Base-by-base conservation (phyloP, 2,797 vertebrate genomes). In the Loriculus beryllinus region DNA sequence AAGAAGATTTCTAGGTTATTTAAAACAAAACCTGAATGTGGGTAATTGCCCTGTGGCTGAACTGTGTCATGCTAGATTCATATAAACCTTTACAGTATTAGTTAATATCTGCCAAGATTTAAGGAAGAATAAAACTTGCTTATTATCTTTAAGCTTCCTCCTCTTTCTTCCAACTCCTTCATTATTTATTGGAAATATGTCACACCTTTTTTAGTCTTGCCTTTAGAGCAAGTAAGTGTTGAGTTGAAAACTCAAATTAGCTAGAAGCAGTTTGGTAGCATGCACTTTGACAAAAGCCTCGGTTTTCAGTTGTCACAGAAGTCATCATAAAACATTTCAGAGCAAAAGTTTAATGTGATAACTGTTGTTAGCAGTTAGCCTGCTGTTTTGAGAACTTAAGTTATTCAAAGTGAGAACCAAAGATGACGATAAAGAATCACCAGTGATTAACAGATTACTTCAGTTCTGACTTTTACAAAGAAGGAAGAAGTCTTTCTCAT, bases 1-100 rank as follows among this genome's bases (percentile, higher is more conserved):
- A 92, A 63, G 59, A 97, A 85, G 82, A 75, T 35, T 57, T 35
- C 22, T 57, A 17, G 22, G 5, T 57, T 57, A 35, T 35, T 57
- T 86, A 94, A 95, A 97, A 97, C 78, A 86, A 95, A 96, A 97
- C n/a, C 60, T 54, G 89, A 93, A 95, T 94, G 11, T 94, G 86
- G 64, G 39, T 94, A 93, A 96, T 97, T 97, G 95, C 83, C 87
- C 92, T 79, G 84, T 76, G 68, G 62, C 95, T 96, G 94, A 96
- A 86, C 86, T 68, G 75, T 95, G 80, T 28, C 65, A 84, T 79
- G 10, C 83, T 93, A 54, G 69, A 71, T 91, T 87, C 65, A 68
- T 63, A 71, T 54, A 88, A 89, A 54, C 57, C 74, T 91, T 77
- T 92, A 76, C 54, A 78, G 35, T 91, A 83, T 85, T 69, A 90